phyloP scores from a whole-genome alignment of 2,888 invertebrate species.

The Hypolimnas misippus region DNA sequence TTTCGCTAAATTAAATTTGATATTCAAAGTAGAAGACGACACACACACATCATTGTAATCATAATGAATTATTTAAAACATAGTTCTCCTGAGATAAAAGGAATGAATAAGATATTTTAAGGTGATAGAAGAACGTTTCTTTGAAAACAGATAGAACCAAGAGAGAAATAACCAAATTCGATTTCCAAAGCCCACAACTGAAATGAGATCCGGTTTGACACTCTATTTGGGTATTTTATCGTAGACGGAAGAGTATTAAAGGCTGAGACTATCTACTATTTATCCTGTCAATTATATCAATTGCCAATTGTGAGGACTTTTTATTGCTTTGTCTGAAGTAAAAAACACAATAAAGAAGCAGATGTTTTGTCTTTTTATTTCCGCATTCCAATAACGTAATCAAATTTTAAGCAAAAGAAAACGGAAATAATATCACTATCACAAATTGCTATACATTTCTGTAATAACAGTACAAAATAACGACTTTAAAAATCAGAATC shows the following conservation, averaged over 20 bases:
- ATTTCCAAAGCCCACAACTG: slow-evolving; percentile 32
- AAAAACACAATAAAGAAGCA: too few relatives aligned
- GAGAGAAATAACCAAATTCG: slow-evolving; percentile 26
- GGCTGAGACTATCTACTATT: too few relatives aligned
- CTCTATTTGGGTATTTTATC: slow-evolving; percentile 47
- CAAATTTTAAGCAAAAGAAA: too few relatives aligned
- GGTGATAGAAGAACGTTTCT: not conserved
- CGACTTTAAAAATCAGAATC: too few relatives aligned
- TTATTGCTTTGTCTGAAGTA: too few relatives aligned
- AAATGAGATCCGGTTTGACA: slow-evolving; percentile 39
- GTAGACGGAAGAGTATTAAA: slow-evolving; percentile 39
- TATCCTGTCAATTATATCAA: too few relatives aligned
- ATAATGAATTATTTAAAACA: not conserved
- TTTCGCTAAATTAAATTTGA: slow-evolving; percentile 2
- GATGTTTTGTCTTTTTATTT: too few relatives aligned
- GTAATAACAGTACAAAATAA: too few relatives aligned
- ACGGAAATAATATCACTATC: too few relatives aligned
- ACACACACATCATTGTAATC: not conserved
- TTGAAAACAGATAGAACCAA: not conserved
- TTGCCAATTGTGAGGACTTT: too few relatives aligned
- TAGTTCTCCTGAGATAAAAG: not conserved
- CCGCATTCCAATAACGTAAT: too few relatives aligned
- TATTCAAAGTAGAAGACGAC: not conserved
- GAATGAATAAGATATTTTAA: not conserved
- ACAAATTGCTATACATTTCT: too few relatives aligned